Base-by-base conservation (phyloP, 64 coral and sea anemone species). In the Porites lutea region DNA sequence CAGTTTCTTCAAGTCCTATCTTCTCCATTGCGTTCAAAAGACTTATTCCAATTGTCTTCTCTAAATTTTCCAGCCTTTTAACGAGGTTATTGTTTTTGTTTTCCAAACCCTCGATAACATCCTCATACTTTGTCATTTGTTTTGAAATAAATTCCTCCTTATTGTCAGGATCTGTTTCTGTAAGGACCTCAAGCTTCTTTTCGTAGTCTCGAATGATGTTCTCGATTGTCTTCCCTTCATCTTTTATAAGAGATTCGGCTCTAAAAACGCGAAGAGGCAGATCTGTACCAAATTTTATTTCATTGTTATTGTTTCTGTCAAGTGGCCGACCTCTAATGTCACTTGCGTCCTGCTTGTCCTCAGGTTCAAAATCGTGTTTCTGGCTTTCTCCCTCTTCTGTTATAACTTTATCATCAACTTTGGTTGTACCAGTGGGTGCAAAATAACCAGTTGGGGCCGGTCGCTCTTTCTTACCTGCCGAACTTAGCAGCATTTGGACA, bases 1-100 rank as follows among this genome's bases (percentile, higher is more conserved):
- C 14, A 8, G 8, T 22, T 18, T 37, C 46, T 27, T 22, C 45
- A 65, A 5, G 15, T 46, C 49, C 53, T 47, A 55, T 10, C 1
- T 44, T 18, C 27, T 90, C 77, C 52, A 91, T 51, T 55, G 63
- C 50, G 11, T 65, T 68, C 48, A 76, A 86, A 13, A 92, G 90
- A 0, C 52, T 66, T n/a, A 57, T 14, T 52, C 90, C 90, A 52
- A 92, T 92, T 15, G 11, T 85, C n/a, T 76, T 23, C 78, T 92
- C 49, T 48, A 92, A 18, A 5, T 59, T 58, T 12, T 91, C 64
- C 18, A 89, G 60, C 60, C 75, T 62, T 16, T 2, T 49, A 13
- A 65, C 3, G 7, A 89, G 22, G 14, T 73, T 27, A 65, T 82
- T 22, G 0, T 82, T 82, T 82, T 47, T 43, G 48, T 82, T 64